Conservation (phyloP, 2,888 invertebrate genomes). For the Flexamia atlantica region DNA sequence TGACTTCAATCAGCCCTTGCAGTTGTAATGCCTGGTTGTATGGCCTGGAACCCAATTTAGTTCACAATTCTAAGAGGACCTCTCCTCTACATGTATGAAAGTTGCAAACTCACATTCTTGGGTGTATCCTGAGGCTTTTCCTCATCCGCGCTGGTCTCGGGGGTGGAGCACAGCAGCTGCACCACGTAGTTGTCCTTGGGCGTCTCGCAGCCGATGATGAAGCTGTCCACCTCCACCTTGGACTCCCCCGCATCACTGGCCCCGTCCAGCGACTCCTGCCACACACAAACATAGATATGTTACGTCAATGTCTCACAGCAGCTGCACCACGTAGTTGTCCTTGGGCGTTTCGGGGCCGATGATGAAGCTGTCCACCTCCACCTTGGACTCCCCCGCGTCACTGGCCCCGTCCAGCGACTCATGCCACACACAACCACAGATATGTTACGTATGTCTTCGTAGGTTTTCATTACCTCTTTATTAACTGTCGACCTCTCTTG, state of each 20-base stretch:
- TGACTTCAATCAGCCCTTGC: too few relatives aligned
- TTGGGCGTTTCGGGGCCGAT: constrained; percentile 52
- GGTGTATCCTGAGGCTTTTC: too few relatives aligned
- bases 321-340: constrained; percentile 46
- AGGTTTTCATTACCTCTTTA: too few relatives aligned
- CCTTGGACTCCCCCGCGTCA: constrained; percentile 8
- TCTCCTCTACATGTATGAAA: too few relatives aligned
- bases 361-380: constrained; percentile 20
- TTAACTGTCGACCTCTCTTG: too few relatives aligned
- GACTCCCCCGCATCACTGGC: constrained; percentile 14
- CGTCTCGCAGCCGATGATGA: constrained; percentile 45
- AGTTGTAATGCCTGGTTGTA: too few relatives aligned
- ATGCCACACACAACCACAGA: too few relatives aligned
- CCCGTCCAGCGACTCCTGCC: neutral
- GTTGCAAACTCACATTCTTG: too few relatives aligned
- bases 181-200: constrained; percentile 51
- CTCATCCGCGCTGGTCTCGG: too few relatives aligned
- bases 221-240: constrained; percentile 13
- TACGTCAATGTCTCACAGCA: constrained; percentile 25
- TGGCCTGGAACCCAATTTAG: too few relatives aligned
- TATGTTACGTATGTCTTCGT: too few relatives aligned
- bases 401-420: constrained; percentile 7
- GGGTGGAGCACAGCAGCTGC: constrained; percentile 36
- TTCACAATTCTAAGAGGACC: too few relatives aligned
- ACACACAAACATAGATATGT: neutral